Percentiles rank a stretch among this genome's conserved stretches.
Evolutionary conservation across 2,113 vertebrate genomes (phyloP).

Genomic region (Pipra filicauda): DNA sequence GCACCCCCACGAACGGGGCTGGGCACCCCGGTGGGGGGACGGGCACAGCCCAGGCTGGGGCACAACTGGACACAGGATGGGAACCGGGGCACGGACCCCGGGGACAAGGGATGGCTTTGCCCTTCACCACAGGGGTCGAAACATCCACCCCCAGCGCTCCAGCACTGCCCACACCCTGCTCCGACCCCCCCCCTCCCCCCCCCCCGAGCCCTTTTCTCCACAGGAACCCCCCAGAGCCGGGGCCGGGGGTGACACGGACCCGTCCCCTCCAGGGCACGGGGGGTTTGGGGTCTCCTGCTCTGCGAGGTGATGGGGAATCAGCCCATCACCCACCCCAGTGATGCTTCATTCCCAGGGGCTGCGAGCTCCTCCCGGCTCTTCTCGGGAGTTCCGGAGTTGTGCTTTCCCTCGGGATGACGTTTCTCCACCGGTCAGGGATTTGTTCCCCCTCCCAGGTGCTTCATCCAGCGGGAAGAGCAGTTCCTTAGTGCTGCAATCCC

Average conservation of each 20-base stretch:
- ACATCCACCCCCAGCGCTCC: not conserved
- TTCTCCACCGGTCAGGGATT: not conserved
- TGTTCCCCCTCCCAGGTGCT: not conserved
- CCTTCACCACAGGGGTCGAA: not conserved
- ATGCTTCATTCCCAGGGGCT: not conserved
- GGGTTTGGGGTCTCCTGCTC: not conserved
- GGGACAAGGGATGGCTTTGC: not conserved
- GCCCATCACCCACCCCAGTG: accelerated
- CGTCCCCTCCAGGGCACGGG: accelerated
- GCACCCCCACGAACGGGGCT: not conserved
- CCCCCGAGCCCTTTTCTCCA: not conserved
- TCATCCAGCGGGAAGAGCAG: not conserved
- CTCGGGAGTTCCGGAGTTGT: accelerated
- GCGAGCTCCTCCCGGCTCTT: accelerated
- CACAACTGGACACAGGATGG: not conserved
- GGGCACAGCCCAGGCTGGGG: not conserved
- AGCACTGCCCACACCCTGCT: not conserved
- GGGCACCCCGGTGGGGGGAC: too few relatives aligned
- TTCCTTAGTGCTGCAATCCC: accelerated
- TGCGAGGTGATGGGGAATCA: accelerated
- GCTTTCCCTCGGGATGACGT: not conserved
- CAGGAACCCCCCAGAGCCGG: accelerated
- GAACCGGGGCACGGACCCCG: not conserved
- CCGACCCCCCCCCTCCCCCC: too few relatives aligned
- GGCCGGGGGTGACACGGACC: not conserved